phyloP scores from a whole-genome alignment of 2,113 vertebrate species.

The Nothoprocta perdicaria region DNA sequence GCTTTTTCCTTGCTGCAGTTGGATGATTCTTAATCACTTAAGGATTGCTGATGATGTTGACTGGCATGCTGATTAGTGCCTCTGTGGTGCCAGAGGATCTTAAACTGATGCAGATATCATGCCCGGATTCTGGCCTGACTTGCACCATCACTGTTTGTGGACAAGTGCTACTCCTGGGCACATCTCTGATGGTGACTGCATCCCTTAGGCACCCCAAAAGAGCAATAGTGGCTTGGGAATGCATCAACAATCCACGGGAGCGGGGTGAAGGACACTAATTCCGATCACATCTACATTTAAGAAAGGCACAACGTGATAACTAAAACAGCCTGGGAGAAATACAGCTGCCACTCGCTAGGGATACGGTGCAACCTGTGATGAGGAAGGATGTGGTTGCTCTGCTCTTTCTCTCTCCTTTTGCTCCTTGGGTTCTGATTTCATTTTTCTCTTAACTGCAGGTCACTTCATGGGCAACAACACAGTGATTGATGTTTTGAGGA shows the following conservation, averaged over 20 bases:
- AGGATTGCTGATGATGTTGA: not conserved
- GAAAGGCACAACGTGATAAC: not conserved
- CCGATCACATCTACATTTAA: not conserved
- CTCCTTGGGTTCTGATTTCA: not conserved
- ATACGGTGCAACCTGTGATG: not conserved
- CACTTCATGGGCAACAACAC: constrained; percentile 94
- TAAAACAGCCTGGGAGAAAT: not conserved
- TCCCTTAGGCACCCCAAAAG: not conserved
- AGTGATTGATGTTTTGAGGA: constrained; percentile 88
- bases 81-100: not conserved
- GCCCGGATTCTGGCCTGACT: not conserved
- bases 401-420: not conserved
- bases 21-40: not conserved
- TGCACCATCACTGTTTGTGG: not conserved
- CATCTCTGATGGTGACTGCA: not conserved
- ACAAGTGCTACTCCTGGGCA: not conserved
- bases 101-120: not conserved
- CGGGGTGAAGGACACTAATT: not conserved
- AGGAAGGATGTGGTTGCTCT: not conserved
- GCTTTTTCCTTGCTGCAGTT: not conserved
- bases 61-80: not conserved
- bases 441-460: constrained; percentile 80
- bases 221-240: not conserved
- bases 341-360: not conserved
- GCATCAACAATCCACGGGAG: not conserved